phyloP scores from a whole-genome alignment of 2,113 vertebrate species.

The Clinocottus analis region DNA sequence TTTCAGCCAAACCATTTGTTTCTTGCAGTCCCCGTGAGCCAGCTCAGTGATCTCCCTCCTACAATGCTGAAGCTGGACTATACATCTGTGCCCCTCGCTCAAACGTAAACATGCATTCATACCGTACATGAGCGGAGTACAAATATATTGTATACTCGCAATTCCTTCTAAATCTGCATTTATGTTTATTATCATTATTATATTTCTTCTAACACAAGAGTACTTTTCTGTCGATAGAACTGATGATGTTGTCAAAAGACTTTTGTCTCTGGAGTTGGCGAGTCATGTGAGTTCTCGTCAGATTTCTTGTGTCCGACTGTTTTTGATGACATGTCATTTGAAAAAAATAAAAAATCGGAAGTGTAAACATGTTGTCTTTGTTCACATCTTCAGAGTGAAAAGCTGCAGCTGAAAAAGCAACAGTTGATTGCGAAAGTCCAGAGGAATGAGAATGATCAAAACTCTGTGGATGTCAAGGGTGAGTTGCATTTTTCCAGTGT shows the following conservation, averaged over 20 bases:
- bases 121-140: neutral
- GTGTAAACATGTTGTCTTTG: neutral
- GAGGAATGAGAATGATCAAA: conserved; percentile 85
- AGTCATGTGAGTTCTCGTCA: conserved; percentile 85
- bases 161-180: neutral
- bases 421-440: conserved; percentile 89
- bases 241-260: conserved; percentile 89
- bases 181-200: neutral
- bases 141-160: neutral
- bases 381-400: conserved; percentile 86
- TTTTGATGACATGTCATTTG: neutral
- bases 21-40: conserved; percentile 82
- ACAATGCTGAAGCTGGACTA: conserved; percentile 89
- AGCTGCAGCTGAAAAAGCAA: conserved; percentile 87
- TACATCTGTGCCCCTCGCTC: conserved; percentile 82
- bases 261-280: conserved; percentile 94
- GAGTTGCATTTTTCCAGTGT: conserved; percentile 38
- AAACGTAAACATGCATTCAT: conserved; percentile 73
- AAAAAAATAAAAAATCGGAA: neutral
- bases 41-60: conserved; percentile 86
- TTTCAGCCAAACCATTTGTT: neutral
- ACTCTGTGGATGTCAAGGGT: conserved; percentile 90
- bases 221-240: conserved; percentile 80
- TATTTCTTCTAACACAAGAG: neutral
- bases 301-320: neutral